Evolutionary conservation across 2,113 vertebrate species (phyloP).

Genomic region (Poeciliopsis retropinna): DNA sequence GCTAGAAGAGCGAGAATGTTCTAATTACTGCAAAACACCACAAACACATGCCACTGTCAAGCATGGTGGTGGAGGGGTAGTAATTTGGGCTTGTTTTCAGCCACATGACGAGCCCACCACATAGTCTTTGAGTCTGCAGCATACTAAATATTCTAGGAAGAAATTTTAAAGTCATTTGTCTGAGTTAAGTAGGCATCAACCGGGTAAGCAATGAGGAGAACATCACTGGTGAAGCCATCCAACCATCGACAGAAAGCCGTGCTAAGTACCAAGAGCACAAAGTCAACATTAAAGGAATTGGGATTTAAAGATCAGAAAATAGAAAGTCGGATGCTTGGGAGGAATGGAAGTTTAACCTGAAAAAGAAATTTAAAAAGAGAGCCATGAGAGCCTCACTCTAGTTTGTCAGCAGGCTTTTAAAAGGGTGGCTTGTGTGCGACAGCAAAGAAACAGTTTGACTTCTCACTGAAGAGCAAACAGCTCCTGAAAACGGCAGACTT

Average conservation of each 20-base stretch:
- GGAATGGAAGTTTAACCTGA: background rate
- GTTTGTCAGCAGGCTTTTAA: conserved; percentile 12
- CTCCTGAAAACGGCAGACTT: conserved; percentile 50
- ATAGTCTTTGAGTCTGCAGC: background rate
- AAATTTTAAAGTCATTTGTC: background rate
- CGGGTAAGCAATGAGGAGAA: background rate
- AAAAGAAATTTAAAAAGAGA: background rate
- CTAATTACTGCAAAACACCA: no score
- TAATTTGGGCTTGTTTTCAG: background rate
- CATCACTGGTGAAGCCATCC: background rate
- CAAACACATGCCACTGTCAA: background rate
- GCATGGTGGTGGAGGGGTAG: background rate
- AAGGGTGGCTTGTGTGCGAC: conserved; percentile 27
- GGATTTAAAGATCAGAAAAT: background rate
- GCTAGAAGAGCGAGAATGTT: no score
- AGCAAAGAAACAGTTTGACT: conserved; percentile 48
- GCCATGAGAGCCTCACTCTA: conserved; percentile 15
- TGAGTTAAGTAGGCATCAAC: no score
- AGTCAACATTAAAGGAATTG: background rate
- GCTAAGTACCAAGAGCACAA: no score
- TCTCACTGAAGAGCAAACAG: conserved; percentile 59
- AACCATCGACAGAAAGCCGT: no score
- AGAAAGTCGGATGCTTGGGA: background rate
- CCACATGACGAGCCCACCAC: background rate
- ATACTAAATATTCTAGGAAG: background rate